These are phyloP conservation scores for Patagioenas fasciata DNA, from an alignment of 2,113 vertebrate species.

Conservation along the genomic window DNA sequence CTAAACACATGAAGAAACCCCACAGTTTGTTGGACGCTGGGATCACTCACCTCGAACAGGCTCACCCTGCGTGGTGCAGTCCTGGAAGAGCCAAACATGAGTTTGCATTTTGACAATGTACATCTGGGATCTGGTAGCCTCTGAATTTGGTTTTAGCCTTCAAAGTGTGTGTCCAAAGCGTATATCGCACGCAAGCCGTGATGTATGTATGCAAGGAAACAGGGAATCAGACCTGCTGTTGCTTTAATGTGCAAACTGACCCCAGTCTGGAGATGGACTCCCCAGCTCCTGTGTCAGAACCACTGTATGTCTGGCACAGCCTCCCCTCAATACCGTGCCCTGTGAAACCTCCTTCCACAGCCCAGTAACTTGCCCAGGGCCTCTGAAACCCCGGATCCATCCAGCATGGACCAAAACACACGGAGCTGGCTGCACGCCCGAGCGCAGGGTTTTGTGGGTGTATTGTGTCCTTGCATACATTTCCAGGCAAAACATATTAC, in stretches of 20 bases:
- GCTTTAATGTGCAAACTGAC: background rate
- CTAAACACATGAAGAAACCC: background rate
- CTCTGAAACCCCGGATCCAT: slow-evolving; percentile 18
- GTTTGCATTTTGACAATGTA: background rate
- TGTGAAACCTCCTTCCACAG: background rate
- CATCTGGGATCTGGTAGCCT: background rate
- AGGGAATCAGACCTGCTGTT: background rate
- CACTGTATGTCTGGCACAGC: rapidly evolving
- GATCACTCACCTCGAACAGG: background rate
- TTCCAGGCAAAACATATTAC: slow-evolving; percentile 60
- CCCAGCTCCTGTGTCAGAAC: background rate
- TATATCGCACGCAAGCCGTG: background rate
- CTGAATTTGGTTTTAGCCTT: background rate
- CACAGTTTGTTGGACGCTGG: background rate
- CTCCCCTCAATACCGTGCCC: background rate
- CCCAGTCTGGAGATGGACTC: background rate
- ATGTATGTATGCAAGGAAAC: background rate
- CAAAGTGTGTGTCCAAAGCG: background rate
- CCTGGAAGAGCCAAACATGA: background rate
- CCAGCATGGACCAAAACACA: slow-evolving; percentile 22
- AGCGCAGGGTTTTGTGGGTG: slow-evolving; percentile 3
- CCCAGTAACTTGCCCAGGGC: background rate
- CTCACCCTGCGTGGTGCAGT: background rate
- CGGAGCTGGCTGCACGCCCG: background rate
- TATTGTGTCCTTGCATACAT: slow-evolving; percentile 45